A percentile compares a stretch with the other conserved stretches of the same genome.
These are phyloP conservation scores for Aspidapion aeneum DNA, from an alignment of 2,888 invertebrate species.

Conservation along the genomic window DNA sequence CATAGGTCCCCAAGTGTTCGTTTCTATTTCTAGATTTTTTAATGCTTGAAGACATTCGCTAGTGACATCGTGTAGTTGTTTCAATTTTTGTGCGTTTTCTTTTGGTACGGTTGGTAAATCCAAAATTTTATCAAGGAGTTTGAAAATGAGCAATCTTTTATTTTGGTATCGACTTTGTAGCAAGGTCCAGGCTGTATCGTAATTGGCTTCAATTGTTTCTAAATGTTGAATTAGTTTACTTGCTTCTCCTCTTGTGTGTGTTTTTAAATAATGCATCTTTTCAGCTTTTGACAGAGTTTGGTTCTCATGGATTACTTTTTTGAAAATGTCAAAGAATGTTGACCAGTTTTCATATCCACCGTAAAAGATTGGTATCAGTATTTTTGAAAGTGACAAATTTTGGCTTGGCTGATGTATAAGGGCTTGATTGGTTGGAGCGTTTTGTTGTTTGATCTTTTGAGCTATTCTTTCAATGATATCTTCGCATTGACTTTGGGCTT, in stretches of 20 bases:
- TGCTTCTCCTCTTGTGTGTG: background rate
- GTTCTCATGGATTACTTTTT: background rate
- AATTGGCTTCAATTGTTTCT: background rate
- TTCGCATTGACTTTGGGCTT: conserved; percentile 1
- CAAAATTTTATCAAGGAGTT: background rate
- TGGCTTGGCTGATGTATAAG: too few species aligned
- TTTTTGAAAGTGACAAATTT: too few species aligned
- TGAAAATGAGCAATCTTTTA: background rate
- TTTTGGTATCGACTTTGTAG: background rate
- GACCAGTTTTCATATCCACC: conserved; percentile 5
- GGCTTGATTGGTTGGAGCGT: too few species aligned
- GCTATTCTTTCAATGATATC: background rate
- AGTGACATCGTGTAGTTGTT: background rate
- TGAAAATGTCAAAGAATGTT: background rate
- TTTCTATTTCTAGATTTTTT: background rate
- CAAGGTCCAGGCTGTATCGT: background rate
- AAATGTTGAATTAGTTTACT: background rate
- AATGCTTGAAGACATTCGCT: background rate
- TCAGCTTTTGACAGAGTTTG: background rate
- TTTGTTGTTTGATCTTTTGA: background rate
- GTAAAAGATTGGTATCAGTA: background rate
- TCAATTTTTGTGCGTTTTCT: too few species aligned
- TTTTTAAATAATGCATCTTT: background rate
- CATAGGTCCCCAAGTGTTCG: background rate
- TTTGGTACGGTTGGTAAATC: too few species aligned